phyloP scores from a whole-genome alignment of 2,113 vertebrate species.

The Zosterops pallidus region DNA sequence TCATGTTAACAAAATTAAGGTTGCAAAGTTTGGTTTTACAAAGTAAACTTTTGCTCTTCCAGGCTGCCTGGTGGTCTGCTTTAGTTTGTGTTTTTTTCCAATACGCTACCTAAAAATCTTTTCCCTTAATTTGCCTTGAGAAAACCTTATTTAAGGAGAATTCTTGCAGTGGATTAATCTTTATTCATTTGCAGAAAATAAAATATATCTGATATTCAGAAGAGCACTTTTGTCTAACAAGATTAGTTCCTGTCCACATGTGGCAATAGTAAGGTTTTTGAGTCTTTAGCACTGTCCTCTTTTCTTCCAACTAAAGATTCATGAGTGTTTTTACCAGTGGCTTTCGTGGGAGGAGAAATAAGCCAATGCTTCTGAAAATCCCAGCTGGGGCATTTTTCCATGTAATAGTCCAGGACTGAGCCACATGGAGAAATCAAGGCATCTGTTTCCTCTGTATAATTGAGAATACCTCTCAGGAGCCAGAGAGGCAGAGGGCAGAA shows the following conservation, averaged over 20 bases:
- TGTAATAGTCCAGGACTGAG: neutral
- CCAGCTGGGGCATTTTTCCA: neutral
- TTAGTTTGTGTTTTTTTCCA: neutral
- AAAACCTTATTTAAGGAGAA: neutral
- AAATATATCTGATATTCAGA: neutral
- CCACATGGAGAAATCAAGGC: neutral
- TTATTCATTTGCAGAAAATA: neutral
- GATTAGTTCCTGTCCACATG: neutral
- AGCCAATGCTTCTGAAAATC: constrained; percentile 6
- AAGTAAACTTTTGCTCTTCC: constrained; percentile 53
- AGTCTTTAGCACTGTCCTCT: neutral
- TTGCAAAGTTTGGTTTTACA: constrained; percentile 65
- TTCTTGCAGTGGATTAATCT: neutral
- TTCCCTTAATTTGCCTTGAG: neutral
- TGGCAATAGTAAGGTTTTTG: neutral
- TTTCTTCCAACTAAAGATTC: neutral
- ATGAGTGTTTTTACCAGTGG: neutral
- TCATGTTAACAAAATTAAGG: constrained; percentile 68
- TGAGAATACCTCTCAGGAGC: neutral
- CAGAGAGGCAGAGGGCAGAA: neutral
- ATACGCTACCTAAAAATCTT: neutral
- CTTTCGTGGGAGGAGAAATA: constrained; percentile 2
- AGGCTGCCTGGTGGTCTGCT: constrained; percentile 24
- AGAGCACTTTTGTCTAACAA: neutral
- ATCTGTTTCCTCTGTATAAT: neutral